Conservation (phyloP, 1,140 invertebrate species). For the Frieseomelitta varia region DNA sequence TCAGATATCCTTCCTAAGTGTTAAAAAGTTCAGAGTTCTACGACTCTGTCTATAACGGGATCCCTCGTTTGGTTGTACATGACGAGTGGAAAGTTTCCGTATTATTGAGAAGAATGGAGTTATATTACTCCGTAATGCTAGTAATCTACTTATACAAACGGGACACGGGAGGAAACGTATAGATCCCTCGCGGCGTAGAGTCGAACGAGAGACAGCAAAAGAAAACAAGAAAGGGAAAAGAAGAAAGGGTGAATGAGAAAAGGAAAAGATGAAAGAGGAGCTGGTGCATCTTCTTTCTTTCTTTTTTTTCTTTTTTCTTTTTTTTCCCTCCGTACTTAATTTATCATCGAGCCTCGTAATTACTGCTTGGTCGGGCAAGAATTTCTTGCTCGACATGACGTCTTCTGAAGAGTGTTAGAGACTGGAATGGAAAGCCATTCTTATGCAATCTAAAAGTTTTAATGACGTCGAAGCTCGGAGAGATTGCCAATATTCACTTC, state of each 20-base stretch:
- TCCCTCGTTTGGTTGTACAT: neutral
- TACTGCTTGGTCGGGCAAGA: slow-evolving; percentile 62
- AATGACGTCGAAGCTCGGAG: slow-evolving; percentile 77
- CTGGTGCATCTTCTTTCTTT: neutral
- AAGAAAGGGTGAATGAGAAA: neutral
- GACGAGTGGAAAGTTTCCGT: slow-evolving; percentile 20
- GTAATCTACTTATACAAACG: slow-evolving; percentile 34
- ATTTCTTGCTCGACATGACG: slow-evolving; percentile 66
- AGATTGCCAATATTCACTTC: slow-evolving; percentile 81
- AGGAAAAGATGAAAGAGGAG: too few relatives aligned
- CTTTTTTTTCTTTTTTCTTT: too few relatives aligned
- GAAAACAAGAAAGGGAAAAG: too few relatives aligned
- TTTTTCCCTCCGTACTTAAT: slow-evolving; percentile 54
- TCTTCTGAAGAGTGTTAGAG: slow-evolving; percentile 40
- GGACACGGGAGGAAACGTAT: neutral
- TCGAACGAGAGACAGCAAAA: neutral
- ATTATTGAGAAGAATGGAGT: slow-evolving; percentile 35
- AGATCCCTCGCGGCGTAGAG: neutral
- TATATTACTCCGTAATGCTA: slow-evolving; percentile 27
- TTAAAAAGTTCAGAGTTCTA: neutral
- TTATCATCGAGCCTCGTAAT: slow-evolving; percentile 70
- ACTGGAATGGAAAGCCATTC: slow-evolving; percentile 73
- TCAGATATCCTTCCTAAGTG: neutral
- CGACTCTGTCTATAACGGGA: slow-evolving; percentile 20
- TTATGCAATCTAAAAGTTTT: slow-evolving; percentile 82